phyloP scores from a whole-genome alignment of 2,113 vertebrate species.

The Sinocyclocheilus anophthalmus region DNA sequence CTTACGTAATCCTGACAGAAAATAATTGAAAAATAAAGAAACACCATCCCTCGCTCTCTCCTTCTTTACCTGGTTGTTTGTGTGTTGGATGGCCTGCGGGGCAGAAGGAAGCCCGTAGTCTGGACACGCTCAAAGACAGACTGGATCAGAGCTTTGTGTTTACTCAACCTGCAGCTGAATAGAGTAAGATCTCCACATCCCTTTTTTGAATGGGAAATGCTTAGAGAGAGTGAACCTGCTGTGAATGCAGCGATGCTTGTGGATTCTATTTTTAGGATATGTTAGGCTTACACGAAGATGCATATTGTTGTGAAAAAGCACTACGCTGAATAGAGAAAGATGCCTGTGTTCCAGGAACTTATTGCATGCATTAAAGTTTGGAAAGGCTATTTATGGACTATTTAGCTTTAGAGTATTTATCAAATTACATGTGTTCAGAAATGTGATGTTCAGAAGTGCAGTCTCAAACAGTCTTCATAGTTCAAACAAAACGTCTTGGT shows the following conservation, averaged over 20 bases:
- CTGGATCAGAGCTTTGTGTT: conserved; percentile 17
- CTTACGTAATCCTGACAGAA: conserved; percentile 66
- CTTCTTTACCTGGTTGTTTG: conserved; percentile 66
- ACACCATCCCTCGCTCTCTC: conserved; percentile 29
- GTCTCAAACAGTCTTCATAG: background rate
- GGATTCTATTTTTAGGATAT: background rate
- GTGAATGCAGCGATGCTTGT: background rate
- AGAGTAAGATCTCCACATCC: background rate
- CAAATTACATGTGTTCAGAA: background rate
- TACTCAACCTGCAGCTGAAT: background rate
- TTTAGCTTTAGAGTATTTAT: background rate
- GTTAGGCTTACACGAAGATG: background rate
- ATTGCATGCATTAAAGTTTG: background rate
- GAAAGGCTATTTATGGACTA: background rate
- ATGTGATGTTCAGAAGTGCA: background rate
- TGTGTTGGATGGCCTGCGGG: conserved; percentile 64
- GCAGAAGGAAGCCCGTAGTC: conserved; percentile 62
- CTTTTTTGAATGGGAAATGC: conserved; percentile 12
- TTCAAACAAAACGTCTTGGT: background rate
- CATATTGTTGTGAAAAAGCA: background rate
- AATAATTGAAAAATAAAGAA: background rate
- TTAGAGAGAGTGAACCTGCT: background rate
- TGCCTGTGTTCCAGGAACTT: too few relatives aligned
- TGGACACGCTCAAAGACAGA: conserved; percentile 45
- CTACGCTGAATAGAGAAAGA: background rate